phyloP scores from a whole-genome alignment of 2,113 vertebrate genomes.

The Muscicapa adusta region DNA sequence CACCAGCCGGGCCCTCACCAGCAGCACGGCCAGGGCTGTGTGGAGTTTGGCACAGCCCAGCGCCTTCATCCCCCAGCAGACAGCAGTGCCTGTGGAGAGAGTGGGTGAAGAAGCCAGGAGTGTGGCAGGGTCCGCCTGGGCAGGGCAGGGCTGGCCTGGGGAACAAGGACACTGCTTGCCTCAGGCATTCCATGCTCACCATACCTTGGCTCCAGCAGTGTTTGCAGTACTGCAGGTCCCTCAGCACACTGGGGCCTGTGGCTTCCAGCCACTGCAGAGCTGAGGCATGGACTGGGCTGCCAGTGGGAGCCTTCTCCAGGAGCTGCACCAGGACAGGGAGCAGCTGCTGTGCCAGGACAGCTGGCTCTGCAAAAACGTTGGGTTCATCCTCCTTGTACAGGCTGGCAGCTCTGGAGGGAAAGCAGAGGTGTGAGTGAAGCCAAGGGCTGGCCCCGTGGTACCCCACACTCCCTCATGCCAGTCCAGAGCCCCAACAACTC shows the following conservation, averaged over 20 bases:
- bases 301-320: slow-evolving; percentile 24
- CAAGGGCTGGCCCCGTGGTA: fast-evolving
- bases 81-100: background rate
- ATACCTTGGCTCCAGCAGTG: slow-evolving; percentile 70
- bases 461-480: fast-evolving
- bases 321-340: slow-evolving; percentile 74
- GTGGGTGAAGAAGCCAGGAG: fast-evolving
- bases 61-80: slow-evolving; percentile 59
- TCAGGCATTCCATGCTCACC: fast-evolving
- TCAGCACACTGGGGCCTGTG: slow-evolving; percentile 15
- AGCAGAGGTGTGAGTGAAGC: background rate
- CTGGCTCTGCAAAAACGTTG: slow-evolving; percentile 82
- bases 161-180: background rate
- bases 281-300: slow-evolving; percentile 1
- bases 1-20: slow-evolving; percentile 67
- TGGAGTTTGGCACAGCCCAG: slow-evolving; percentile 74
- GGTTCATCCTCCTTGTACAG: slow-evolving; percentile 85
- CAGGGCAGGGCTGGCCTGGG: background rate
- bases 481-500: background rate
- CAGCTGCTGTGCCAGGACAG: slow-evolving; percentile 69
- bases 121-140: fast-evolving
- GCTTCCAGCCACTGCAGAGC: slow-evolving; percentile 71
- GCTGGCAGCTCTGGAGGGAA: slow-evolving; percentile 62
- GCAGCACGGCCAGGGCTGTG: slow-evolving; percentile 62
- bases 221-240: slow-evolving; percentile 65